Percentiles rank a stretch among this genome's conserved stretches.
phyloP scores from a whole-genome alignment of 2,797 vertebrate species.

The Characodon lateralis region DNA sequence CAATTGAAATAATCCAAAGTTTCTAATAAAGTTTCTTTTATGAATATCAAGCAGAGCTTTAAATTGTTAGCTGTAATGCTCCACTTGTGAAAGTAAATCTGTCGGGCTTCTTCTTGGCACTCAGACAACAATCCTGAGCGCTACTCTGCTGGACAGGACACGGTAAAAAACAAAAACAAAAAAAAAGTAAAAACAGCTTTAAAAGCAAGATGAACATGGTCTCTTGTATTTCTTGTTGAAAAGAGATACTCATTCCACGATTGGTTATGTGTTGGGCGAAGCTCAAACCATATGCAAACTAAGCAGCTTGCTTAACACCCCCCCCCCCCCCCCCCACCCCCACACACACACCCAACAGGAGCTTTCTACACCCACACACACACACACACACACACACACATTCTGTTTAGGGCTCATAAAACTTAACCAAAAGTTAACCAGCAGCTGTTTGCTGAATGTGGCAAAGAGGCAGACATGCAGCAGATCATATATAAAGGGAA shows the following conservation, averaged over 20 bases:
- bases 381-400: too few species aligned
- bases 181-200: not conserved
- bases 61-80: too few species aligned
- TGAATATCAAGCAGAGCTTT: too few species aligned
- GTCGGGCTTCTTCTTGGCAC: too few species aligned
- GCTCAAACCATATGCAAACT: not conserved
- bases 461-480: not conserved
- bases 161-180: not conserved
- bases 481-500: not conserved
- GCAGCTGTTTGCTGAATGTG: not conserved
- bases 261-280: not conserved
- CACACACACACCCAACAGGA: too few species aligned
- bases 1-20: too few species aligned
- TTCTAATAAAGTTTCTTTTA: too few species aligned
- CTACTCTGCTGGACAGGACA: too few species aligned
- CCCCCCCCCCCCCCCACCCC: too few species aligned
- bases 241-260: not conserved
- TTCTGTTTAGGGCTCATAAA: not conserved
- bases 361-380: too few species aligned
- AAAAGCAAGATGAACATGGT: not conserved
- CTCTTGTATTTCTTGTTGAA: not conserved
- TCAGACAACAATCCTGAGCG: too few species aligned
- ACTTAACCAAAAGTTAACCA: not conserved
- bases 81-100: too few species aligned
- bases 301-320: not conserved